Evolutionary conservation across 2,888 invertebrate genomes (phyloP).

Genomic region (Aphidius colemani): DNA sequence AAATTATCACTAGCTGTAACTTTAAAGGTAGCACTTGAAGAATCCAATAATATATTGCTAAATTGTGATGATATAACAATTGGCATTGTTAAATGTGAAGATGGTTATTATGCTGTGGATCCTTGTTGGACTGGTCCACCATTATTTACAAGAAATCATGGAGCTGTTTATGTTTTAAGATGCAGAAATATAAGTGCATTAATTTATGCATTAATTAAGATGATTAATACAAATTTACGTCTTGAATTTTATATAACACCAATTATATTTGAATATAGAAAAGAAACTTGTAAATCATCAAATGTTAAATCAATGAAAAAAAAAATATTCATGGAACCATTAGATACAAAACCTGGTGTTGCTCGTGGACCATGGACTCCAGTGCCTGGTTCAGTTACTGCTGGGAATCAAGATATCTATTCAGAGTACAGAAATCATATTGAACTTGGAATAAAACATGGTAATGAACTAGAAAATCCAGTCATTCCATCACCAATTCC

Average conservation of each 20-base stretch:
- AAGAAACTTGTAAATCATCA: constrained; percentile 34
- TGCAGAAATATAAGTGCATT: constrained; percentile 47
- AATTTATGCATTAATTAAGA: constrained; percentile 49
- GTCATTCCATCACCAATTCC: constrained; percentile 31
- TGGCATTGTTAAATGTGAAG: constrained; percentile 39
- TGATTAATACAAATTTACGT: constrained; percentile 51
- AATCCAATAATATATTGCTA: constrained; percentile 43
- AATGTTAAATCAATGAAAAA: constrained; percentile 26
- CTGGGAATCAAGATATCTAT: constrained; percentile 42
- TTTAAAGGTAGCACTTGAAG: constrained; percentile 38
- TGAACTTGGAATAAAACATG: constrained; percentile 33
- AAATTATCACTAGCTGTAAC: constrained; percentile 38
- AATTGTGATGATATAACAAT: constrained; percentile 48
- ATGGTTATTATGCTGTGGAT: constrained; percentile 50
- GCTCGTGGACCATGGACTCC: constrained; percentile 24
- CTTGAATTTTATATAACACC: constrained; percentile 47
- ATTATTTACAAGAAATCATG: constrained; percentile 45
- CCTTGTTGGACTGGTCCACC: constrained; percentile 54
- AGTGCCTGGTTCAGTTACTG: constrained; percentile 39
- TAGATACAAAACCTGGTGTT: constrained; percentile 38
- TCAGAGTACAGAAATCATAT: constrained; percentile 40
- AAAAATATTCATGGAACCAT: constrained; percentile 40
- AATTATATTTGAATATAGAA: constrained; percentile 37
- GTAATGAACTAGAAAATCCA: constrained; percentile 39
- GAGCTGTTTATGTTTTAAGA: constrained; percentile 51